Conservation (phyloP, 2,888 invertebrate genomes). For the Oligia latruncula region DNA sequence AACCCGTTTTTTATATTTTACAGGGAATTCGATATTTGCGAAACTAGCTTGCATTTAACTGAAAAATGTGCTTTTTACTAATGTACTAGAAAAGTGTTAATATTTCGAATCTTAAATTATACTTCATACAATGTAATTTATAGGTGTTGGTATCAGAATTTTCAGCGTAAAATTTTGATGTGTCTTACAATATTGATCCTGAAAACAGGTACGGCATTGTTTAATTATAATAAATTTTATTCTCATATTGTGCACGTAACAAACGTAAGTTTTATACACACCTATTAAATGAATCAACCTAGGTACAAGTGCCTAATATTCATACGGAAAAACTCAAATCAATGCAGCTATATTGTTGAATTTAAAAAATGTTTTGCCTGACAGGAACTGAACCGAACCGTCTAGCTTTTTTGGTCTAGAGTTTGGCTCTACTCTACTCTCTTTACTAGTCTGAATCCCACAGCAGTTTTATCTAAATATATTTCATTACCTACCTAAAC, state of each 20-base stretch:
- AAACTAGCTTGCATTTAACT: conserved; percentile 11
- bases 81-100: conserved; percentile 1
- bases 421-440: conserved; percentile 7
- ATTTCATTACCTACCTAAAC: conserved; percentile 15
- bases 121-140: background rate
- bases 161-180: background rate
- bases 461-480: conserved; percentile 2
- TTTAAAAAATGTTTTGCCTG: conserved; percentile 21
- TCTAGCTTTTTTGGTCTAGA: conserved; percentile 5
- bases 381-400: background rate
- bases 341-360: background rate
- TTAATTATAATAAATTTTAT: background rate
- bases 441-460: background rate
- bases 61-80: background rate
- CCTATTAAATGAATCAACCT: background rate
- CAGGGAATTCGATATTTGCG: conserved; percentile 57
- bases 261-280: background rate
- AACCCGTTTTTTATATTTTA: conserved; percentile 63
- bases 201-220: background rate
- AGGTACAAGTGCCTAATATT: background rate
- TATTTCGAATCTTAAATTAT: background rate
- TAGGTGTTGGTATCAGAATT: background rate
- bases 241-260: background rate
- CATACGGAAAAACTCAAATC: background rate
- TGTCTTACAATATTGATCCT: background rate